Base-by-base conservation (phyloP, 2,797 vertebrate species). In the Sardinella longiceps region DNA sequence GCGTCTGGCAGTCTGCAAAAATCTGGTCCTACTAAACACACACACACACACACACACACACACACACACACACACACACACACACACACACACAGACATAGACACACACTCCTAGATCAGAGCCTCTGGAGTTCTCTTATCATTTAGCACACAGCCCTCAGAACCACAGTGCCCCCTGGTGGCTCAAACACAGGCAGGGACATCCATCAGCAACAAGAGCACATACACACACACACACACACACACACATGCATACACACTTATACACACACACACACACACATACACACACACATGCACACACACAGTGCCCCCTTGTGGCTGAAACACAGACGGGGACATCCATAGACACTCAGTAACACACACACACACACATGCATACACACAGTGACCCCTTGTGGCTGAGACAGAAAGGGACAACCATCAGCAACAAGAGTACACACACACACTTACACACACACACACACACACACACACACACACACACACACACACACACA, bases 61-160 rank as follows among this genome's bases (percentile, higher is more conserved):
- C n/a, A n/a, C n/a, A n/a, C n/a, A n/a, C n/a, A n/a, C n/a, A n/a
- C n/a, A n/a, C n/a, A n/a, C n/a, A n/a, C n/a, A n/a, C n/a, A n/a
- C n/a, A n/a, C n/a, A n/a, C n/a, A n/a, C n/a, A n/a, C n/a, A n/a
- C n/a, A n/a, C n/a, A n/a, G n/a, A n/a, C n/a, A n/a, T n/a, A n/a
- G n/a, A n/a, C n/a, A n/a, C n/a, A n/a, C n/a, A n/a, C 91, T 93
- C 87, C 91, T 90, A 94, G 93, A 95, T 94, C 93, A 93, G 93
- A 20, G 91, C 92, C 91, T 93, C 94, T 95, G 95, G 93, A 93
- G 94, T 94, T 94, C 90, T 95, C 94, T 94, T 91, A 89, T 92
- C 91, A 92, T 93, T 92, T 94, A 94, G 94, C 89, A 93, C 94
- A 94, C 94, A 90, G 93, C 94, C 94, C 94, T 93, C 90, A 92